Percentiles rank a stretch among this genome's conserved stretches.
Evolutionary conservation across 92 coral and sea anemone species (phyloP).

Genomic region (Bergia puertoricense): DNA sequence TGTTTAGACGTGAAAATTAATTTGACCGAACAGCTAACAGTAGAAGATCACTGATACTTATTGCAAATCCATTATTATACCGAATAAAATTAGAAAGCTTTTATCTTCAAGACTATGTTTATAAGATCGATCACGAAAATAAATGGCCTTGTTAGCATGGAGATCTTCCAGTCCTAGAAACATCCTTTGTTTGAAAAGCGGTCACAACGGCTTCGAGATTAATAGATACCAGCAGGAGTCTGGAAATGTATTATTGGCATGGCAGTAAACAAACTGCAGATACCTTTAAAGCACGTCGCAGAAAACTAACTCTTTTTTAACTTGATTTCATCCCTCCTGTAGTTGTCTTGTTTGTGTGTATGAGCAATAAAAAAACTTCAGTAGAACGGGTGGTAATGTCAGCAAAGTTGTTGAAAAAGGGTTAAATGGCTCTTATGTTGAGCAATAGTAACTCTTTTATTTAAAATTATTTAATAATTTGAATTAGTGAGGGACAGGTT

Average conservation of each 20-base stretch:
- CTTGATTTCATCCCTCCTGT: background rate
- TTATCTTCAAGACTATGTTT: background rate
- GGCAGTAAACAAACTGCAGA: background rate
- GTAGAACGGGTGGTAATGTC: background rate
- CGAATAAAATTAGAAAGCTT: background rate
- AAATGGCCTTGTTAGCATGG: background rate
- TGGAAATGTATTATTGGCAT: background rate
- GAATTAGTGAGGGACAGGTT: background rate
- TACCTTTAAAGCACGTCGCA: background rate
- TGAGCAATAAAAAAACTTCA: background rate
- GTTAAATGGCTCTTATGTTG: background rate
- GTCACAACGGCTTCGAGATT: background rate
- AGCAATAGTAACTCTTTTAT: background rate
- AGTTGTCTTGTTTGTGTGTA: background rate
- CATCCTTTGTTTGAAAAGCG: constrained; percentile 10
- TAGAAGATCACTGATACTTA: background rate
- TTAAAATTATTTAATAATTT: too few relatives aligned
- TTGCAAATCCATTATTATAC: background rate
- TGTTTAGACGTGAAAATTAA: background rate
- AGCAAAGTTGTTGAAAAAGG: background rate
- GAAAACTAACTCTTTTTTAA: background rate
- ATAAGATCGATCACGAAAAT: background rate
- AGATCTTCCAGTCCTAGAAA: background rate
- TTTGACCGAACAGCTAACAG: background rate
- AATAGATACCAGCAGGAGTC: background rate